Evolutionary conservation across 53 echinoderm and acorn worm genomes (phyloP).

Genomic region (Arbacia lixula): DNA sequence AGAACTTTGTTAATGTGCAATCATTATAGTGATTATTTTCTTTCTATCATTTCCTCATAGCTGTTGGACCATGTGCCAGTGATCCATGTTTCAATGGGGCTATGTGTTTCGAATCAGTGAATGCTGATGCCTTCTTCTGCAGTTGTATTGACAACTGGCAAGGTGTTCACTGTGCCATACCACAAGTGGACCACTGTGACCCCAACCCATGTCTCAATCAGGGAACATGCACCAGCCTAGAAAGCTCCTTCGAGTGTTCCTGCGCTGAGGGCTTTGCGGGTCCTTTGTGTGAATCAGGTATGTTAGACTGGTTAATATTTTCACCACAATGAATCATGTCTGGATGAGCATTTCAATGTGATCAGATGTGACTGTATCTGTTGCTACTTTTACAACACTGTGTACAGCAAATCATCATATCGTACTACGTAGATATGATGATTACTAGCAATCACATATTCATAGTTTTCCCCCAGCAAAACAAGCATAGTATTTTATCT

Average conservation of each 20-base stretch:
- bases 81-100: slow-evolving; percentile 73
- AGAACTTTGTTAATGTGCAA: too few species aligned
- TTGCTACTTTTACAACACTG: too few species aligned
- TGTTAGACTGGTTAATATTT: neutral
- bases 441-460: too few species aligned
- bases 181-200: slow-evolving; percentile 19
- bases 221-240: slow-evolving; percentile 53
- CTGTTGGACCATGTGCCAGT: slow-evolving; percentile 48
- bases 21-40: neutral
- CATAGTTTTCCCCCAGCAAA: too few species aligned
- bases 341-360: neutral
- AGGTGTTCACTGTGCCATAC: slow-evolving; percentile 36
- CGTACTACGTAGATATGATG: too few species aligned
- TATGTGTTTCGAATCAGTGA: slow-evolving; percentile 46
- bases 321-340: neutral
- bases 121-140: slow-evolving; percentile 51
- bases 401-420: too few species aligned
- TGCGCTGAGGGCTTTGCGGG: slow-evolving; percentile 74
- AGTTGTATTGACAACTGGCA: slow-evolving; percentile 59
- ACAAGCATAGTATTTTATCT: too few species aligned
- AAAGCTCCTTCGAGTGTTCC: slow-evolving; percentile 50
- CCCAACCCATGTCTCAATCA: slow-evolving; percentile 78
- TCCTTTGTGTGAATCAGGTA: slow-evolving; percentile 74
- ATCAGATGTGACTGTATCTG: too few species aligned
- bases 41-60: slow-evolving; percentile 15